Evolutionary conservation across 35 echinoderm and acorn worm species (phyloP).

Genomic region (Anneissia japonica): DNA sequence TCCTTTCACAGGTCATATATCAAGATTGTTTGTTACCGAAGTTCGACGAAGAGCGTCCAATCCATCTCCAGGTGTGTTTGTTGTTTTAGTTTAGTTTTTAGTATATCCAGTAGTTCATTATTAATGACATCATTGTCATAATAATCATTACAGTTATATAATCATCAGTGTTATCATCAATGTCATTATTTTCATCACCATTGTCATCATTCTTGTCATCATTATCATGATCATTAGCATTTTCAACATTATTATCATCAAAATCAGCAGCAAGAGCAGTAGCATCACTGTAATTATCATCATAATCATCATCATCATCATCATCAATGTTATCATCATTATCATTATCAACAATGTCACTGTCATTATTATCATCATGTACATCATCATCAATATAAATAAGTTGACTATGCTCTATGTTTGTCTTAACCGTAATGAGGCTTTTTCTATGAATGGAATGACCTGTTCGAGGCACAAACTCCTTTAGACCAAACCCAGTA

Average conservation of each 20-base stretch:
- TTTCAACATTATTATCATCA: no score
- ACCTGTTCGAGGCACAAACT: no score
- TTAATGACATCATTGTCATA: neutral
- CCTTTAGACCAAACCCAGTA: no score
- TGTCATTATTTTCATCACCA: neutral
- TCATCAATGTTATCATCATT: neutral
- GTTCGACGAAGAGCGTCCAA: slow-evolving; percentile 81
- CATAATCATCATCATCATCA: neutral
- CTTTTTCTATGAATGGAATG: no score
- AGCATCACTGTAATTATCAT: neutral
- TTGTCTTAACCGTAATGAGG: no score
- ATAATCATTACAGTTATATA: neutral
- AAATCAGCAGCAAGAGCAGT: no score
- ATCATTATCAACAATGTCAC: neutral
- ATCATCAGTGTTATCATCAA: neutral
- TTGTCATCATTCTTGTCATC: neutral
- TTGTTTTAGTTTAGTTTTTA: neutral
- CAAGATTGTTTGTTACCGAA: slow-evolving; percentile 89
- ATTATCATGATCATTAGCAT: neutral
- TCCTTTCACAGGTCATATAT: slow-evolving; percentile 86
- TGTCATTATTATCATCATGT: neutral
- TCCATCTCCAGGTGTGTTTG: slow-evolving; percentile 34
- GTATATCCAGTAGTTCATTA: neutral
- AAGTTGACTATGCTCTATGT: neutral
- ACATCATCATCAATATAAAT: no score